Base-by-base conservation (phyloP, 2,888 invertebrate genomes). In the Papilio protenor region DNA sequence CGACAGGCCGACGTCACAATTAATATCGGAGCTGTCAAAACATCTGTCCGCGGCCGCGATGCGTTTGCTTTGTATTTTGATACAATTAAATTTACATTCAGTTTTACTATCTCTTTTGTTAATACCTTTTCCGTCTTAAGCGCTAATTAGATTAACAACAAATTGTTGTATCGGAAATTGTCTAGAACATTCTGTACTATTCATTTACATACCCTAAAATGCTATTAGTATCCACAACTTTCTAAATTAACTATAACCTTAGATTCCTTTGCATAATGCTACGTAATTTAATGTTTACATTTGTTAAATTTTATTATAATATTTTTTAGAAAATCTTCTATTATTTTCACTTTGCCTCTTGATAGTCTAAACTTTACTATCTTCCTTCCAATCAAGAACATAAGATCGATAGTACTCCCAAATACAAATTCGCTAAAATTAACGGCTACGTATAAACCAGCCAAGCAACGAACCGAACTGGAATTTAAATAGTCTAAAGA, bases 401-500 rank as follows among this genome's bases (percentile, higher is more conserved):
- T 82, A 86, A 88, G 90, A 92, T 92, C 92, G 86, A 92, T 91
- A 90, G 79, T 80, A 84, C 83, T 84, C 86, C 88, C 85, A 83
- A 86, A 86, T 89, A 90, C 90, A 94, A 94, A 93, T 95, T 89
- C 88, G 86, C 88, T 88, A 87, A 94, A 95, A 95, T 95, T 94
- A 94, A 94, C 94, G 91, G 93, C 91, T 82, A 89, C 88, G 94
- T 91, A 95, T 95, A 94, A 95, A 95, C 91, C 93, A 95, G 91
- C 88, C 87, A 91, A 88, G 95, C 95, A 95, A 95, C 95, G 94
- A 95, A 94, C 95, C 94, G 91, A 85, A 93, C 90, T 81, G 94
- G 95, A 94, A 95, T 94, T 94, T 93, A 93, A 94, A 93, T 94
- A 93, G 94, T 94, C 94, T 91, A 89, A 89, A 92, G 91, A 90